Percentiles rank a stretch among this genome's conserved stretches.
Evolutionary conservation across 2,113 vertebrate species (phyloP).

Genomic region (Silurus meridionalis): DNA sequence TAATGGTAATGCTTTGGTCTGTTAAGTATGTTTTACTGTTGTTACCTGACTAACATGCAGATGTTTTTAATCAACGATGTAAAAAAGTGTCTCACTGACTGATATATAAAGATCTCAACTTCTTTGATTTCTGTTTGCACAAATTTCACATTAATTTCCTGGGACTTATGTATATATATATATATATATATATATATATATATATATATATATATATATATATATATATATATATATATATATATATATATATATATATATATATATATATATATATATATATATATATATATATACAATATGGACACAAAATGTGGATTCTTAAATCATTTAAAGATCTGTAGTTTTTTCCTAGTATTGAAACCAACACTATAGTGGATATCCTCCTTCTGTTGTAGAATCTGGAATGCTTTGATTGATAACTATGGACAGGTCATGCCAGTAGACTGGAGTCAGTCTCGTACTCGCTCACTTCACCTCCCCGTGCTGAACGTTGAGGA

Average conservation of each 20-base stretch:
- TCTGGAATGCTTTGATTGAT: constrained; percentile 88
- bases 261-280: no score
- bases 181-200: no score
- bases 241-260: no score
- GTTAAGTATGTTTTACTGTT: background rate
- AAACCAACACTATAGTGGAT: background rate
- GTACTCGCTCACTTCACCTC: constrained; percentile 80
- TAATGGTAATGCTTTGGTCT: background rate
- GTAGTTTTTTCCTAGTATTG: background rate
- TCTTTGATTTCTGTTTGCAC: background rate
- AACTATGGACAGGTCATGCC: constrained; percentile 88
- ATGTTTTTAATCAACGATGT: background rate
- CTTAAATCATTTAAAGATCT: background rate
- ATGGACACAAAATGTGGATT: background rate
- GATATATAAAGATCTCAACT: background rate
- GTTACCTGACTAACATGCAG: background rate
- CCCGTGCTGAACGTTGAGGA: constrained; percentile 82
- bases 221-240: no score
- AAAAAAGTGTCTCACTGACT: background rate
- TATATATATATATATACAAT: no score
- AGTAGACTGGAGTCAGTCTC: constrained; percentile 88
- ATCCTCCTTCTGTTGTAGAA: constrained; percentile 66
- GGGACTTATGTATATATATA: background rate
- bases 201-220: no score
- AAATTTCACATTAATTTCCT: background rate